A percentile compares a stretch with the other conserved stretches of the same genome.
These are phyloP conservation scores for Timema cristinae DNA, from an alignment of 2,888 invertebrate genomes.

Conservation along the genomic window DNA sequence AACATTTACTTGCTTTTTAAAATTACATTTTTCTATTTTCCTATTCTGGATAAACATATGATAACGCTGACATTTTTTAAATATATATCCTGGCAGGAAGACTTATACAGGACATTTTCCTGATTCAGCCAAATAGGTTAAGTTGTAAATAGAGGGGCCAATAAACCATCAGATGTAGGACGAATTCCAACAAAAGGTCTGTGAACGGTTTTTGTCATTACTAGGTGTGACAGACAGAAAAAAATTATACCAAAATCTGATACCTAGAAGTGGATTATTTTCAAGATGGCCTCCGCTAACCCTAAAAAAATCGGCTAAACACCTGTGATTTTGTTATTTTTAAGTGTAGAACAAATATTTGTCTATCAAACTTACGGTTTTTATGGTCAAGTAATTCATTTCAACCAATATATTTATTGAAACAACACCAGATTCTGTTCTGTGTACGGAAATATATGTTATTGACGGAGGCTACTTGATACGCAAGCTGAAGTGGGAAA, in stretches of 20 bases:
- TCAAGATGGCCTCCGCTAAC: not conserved
- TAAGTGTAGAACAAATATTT: not conserved
- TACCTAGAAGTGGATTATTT: not conserved
- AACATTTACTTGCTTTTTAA: no score
- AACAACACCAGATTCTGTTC: no score
- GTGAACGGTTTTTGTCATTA: constrained; percentile 1
- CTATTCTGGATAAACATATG: no score
- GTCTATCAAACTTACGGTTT: not conserved
- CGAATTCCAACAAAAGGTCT: not conserved
- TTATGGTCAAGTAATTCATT: not conserved
- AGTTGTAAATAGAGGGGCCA: not conserved
- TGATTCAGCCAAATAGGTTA: no score
- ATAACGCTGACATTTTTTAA: no score
- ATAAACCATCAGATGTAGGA: not conserved
- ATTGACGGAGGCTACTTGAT: no score
- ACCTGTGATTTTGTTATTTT: not conserved
- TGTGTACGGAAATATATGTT: no score
- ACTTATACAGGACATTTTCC: no score
- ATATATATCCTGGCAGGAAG: no score
- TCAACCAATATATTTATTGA: not conserved
- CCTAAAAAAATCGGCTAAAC: not conserved
- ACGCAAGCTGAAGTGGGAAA: no score
- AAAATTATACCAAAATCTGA: not conserved
- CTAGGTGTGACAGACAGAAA: not conserved
- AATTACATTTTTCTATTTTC: no score